Evolutionary conservation across 2,797 vertebrate species (phyloP).

Genomic region (Sebastes hubbsi): DNA sequence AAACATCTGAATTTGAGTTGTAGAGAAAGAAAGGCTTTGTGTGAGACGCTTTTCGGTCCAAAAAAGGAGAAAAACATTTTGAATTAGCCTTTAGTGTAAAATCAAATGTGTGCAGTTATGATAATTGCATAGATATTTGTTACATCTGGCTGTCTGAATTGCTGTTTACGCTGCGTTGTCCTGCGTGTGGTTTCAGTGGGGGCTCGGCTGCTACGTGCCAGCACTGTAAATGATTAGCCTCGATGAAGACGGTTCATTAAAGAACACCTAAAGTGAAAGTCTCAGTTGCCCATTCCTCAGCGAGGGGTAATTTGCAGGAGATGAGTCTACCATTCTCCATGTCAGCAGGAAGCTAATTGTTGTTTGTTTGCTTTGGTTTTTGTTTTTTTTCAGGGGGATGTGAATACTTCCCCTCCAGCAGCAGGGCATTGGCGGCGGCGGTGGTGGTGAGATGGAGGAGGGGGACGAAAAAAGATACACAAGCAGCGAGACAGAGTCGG

Average conservation of each 20-base stretch:
- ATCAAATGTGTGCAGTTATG: background rate
- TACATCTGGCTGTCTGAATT: background rate
- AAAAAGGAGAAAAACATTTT: background rate
- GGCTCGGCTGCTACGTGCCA: background rate
- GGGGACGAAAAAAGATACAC: background rate
- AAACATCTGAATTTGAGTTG: background rate
- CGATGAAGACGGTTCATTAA: conserved; percentile 50
- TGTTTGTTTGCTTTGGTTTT: conserved; percentile 69
- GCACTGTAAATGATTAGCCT: conserved; percentile 40
- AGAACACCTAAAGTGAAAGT: conserved; percentile 53
- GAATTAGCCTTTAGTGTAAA: background rate
- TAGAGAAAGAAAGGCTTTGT: background rate
- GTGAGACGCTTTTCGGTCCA: background rate
- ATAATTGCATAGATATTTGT: background rate
- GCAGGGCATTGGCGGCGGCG: conserved; percentile 3
- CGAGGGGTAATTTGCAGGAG: conserved; percentile 64
- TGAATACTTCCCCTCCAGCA: conserved; percentile 46
- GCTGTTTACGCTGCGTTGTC: background rate
- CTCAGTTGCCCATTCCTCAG: conserved; percentile 51
- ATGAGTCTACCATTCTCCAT: conserved; percentile 63
- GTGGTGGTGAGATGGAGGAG: background rate
- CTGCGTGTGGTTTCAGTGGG: background rate
- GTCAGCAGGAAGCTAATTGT: conserved; percentile 78
- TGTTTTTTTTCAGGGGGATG: conserved; percentile 32
- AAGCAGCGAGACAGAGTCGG: background rate